Evolutionary conservation across 2,797 vertebrate genomes (phyloP), one percentile per base, ranked within the genome.

Genomic region (Premnoplex brunnescens): DNA sequence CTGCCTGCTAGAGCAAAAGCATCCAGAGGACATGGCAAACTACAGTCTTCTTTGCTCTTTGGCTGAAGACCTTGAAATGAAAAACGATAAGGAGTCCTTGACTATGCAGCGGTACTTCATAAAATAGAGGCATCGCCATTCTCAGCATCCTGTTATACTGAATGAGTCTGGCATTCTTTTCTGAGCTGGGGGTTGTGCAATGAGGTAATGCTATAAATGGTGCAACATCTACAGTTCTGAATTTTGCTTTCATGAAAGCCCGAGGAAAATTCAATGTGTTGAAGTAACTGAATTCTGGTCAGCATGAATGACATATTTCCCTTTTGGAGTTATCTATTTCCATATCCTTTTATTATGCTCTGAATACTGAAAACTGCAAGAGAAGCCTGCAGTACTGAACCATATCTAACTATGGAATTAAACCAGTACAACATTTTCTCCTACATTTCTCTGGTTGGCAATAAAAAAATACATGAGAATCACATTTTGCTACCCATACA

Each of bases 301-400:
- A 87, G 67, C 63, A 23, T 2, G 14, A 88, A 82, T 32, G 87
- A 89, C 82, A 56, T 87, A 55, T 41, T 93, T 94, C 64, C 56
- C 34, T 85, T 88, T 83, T 4, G 5, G 67, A 83, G 78, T 96
- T 89, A 85, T 88, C 97, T 97, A 96, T 90, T 95, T 97, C 93
- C 95, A 96, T 86, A 89, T 75, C 95, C 95, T 96, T 97, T 94
- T 95, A 95, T 93, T 97, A 93, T 97, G 97, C 96, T 97, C 95
- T 95, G 96, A 97, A 96, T 85, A 96, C 88, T 67, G 88, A 86
- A 94, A 96, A 90, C 77, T 67, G 67, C 49, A 89, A 85, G 74
- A 91, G 89, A 95, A 96, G 87, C 77, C 79, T 83, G 79, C 9
- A 30, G 69, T 95, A 86, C 87, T 81, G 91, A 97, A 97, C 94